Conservation (phyloP, 2,113 vertebrate species). For the Mirounga angustirostris region DNA sequence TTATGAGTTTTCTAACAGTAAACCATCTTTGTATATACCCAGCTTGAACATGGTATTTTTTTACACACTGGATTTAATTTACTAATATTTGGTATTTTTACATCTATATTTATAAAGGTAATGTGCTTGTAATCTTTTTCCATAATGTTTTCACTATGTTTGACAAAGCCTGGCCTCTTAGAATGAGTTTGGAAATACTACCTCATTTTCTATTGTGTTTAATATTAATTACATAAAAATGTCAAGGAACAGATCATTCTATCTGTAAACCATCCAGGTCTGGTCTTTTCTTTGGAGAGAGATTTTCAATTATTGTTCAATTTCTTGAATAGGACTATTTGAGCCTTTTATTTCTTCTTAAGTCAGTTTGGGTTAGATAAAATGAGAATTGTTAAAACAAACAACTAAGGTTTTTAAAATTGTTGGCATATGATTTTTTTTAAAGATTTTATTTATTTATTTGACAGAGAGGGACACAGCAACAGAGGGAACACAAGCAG, state of each 20-base stretch:
- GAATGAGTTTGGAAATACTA: background rate
- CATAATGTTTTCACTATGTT: background rate
- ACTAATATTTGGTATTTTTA: background rate
- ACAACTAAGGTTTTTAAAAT: background rate
- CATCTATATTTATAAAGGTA: background rate
- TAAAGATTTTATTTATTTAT: too few species aligned
- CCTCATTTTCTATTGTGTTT: background rate
- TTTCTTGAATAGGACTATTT: background rate
- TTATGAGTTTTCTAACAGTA: constrained; percentile 8
- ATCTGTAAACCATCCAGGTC: background rate
- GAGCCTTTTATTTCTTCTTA: background rate
- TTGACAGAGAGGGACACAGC: too few species aligned
- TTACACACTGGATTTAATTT: background rate
- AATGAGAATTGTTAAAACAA: background rate
- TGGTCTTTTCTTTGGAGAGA: background rate
- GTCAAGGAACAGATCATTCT: background rate
- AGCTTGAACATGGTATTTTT: background rate
- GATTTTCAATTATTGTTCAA: background rate
- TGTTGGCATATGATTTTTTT: background rate
- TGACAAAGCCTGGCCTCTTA: background rate
- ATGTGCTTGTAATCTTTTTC: background rate
- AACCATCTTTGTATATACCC: background rate
- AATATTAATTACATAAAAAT: background rate
- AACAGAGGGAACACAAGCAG: too few species aligned
- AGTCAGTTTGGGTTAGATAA: background rate